Evolutionary conservation across 2,113 vertebrate genomes (phyloP), one percentile per base, ranked within the genome.

Genomic region (Tinamus guttatus): DNA sequence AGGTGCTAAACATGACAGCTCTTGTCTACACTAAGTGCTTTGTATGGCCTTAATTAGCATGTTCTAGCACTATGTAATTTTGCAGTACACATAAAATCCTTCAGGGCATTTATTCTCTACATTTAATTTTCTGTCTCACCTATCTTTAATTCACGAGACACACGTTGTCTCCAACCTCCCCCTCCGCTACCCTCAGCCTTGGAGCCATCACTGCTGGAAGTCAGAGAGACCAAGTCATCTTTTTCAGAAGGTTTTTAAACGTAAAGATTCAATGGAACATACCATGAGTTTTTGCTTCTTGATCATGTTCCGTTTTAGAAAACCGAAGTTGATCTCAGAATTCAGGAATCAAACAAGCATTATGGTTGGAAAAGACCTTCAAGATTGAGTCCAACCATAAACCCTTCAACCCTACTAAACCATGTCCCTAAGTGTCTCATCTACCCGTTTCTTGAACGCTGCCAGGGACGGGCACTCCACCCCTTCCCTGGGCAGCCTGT

Each of bases 1-100:
- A 84, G 60, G 91, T 77, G 77, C 84, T 51, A 73, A 89, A 93
- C 92, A 73, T 81, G 92, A 95, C 73, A 68, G 77, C 38, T 96
- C 90, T 81, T 91, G 90, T 86, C 92, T 79, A 17, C 52, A 40
- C 32, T 22, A 51, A 90, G 47, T 60, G 52, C 79, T 88, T 92
- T 78, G 21, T 88, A 81, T 78, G 3, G 2, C 76, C 40, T 65
- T 92, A 94, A 86, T 95, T 81, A 94, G 74, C 2, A 0, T 73
- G 69, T 92, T 88, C 85, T 84, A 90, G 71, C 87, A 86, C 80
- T 88, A 67, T 56, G 64, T 85, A 90, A 90, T 75, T 94, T 77
- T 85, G 73, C 47, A 52, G 34, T 28, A 45, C 51, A 64, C 51
- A 81, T 85, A 75, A 85, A 85, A 75, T 78, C 85, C 88, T 94